Evolutionary conservation across 1,140 invertebrate genomes (phyloP).

Genomic region (Phenacoccus solenopsis): DNA sequence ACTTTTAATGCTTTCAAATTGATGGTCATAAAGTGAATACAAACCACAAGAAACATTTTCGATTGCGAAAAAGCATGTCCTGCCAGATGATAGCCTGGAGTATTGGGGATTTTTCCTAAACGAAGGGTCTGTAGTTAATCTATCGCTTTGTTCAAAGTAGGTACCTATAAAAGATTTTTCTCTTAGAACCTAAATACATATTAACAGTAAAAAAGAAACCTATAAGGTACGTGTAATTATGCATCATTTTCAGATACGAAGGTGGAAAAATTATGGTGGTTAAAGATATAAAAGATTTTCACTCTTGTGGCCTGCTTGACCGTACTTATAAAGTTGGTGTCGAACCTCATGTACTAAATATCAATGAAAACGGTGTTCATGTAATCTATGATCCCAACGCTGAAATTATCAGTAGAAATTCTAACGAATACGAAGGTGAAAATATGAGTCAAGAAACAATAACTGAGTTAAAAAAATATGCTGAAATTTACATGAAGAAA

Average conservation of each 20-base stretch:
- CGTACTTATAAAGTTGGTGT: constrained; percentile 8
- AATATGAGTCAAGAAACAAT: constrained; percentile 32
- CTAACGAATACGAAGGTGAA: constrained; percentile 31
- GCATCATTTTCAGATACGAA: constrained; percentile 43
- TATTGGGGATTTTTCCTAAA: constrained; percentile 81
- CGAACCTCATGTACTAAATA: constrained; percentile 31
- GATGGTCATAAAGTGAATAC: constrained; percentile 51
- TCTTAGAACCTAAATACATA: no score
- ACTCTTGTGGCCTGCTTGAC: constrained; percentile 60
- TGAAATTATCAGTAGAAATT: constrained; percentile 20
- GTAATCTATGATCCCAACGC: constrained; percentile 44
- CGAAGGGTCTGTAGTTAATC: constrained; percentile 54
- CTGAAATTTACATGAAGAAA: neutral
- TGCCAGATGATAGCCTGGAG: constrained; percentile 72
- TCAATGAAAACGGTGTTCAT: constrained; percentile 50
- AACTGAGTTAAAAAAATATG: constrained; percentile 19
- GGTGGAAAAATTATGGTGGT: constrained; percentile 65
- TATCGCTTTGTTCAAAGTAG: constrained; percentile 66
- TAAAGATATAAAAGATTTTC: constrained; percentile 56
- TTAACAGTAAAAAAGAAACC: no score
- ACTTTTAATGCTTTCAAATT: constrained; percentile 73
- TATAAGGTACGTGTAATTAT: no score
- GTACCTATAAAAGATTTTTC: no score
- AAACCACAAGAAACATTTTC: constrained; percentile 52
- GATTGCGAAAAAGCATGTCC: constrained; percentile 64